Evolutionary conservation across 2,888 invertebrate genomes (phyloP).

Genomic region (Tenthredo livida): DNA sequence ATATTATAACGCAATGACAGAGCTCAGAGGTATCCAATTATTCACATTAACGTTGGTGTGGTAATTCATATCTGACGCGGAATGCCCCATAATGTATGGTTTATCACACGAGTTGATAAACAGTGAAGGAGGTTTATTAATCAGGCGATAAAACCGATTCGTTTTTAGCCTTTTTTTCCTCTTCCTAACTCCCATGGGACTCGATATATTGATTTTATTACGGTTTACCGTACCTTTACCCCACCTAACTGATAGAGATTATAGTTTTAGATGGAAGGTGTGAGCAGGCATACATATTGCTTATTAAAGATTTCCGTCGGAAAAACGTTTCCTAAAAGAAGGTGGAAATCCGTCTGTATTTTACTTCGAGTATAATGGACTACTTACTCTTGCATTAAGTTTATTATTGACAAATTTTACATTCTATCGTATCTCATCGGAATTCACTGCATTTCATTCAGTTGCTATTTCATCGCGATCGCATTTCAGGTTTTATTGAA

Average conservation of each 20-base stretch:
- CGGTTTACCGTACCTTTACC: background rate
- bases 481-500: too few relatives aligned
- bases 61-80: background rate
- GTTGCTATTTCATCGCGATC: too few relatives aligned
- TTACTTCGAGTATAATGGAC: background rate
- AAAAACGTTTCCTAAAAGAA: background rate
- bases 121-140: background rate
- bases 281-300: slow-evolving; percentile 30
- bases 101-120: background rate
- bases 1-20: background rate
- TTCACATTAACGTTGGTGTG: background rate
- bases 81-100: too few relatives aligned
- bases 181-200: background rate
- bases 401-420: background rate
- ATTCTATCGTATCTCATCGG: too few relatives aligned
- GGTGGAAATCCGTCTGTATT: background rate
- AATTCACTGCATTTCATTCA: too few relatives aligned
- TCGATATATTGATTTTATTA: background rate
- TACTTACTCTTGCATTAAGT: too few relatives aligned
- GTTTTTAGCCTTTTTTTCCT: background rate
- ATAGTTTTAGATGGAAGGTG: background rate
- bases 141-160: background rate
- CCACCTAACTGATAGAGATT: background rate
- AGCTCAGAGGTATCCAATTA: background rate
- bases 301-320: slow-evolving; percentile 5